Evolutionary conservation across 2,888 invertebrate species (phyloP), one percentile per base, ranked within the genome.

Genomic region (Ormia ochracea): DNA sequence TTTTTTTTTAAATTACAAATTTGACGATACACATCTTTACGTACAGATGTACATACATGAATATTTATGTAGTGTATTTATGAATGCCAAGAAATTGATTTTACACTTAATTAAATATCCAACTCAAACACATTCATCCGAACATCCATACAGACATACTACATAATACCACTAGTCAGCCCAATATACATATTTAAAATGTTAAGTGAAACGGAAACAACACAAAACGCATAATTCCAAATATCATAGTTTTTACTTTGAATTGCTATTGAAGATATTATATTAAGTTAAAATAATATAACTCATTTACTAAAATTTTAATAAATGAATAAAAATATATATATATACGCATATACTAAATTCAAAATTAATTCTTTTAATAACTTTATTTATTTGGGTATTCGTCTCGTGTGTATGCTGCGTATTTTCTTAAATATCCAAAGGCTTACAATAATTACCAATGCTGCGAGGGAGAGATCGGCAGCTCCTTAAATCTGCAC

Each of bases 201-300:
- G 41, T 38, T 26, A 75, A 69, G 45, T 66, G 36, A 79, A 61
- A 43, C 7, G 45, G 4, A 63, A 19, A 12, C 26, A 58, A 33
- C 38, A 68, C 48, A 50, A 59, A 72, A 54, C 54, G 7, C 63
- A 72, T 68, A 61, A 76, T 76, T 80, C 80, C 72, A 80, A 76
- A 81, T 76, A 81, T 78, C 78, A 78, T 78, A 73, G 72, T 75
- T 78, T 78, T 78, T 78, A 73, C 38, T 59, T 72, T 68, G 38
- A 68, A 81, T 41, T 41, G 59, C 68, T 36, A 59, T 59, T 54
- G 58, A 58, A 54, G 23, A 63, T 50, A 63, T 54, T 41, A 21
- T 19, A 21, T 54, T 63, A 63, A 72, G 61, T 52, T 54, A 43
- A 63, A 72, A 72, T 31, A 61, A 50, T 21, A 14, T 28, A 58